phyloP scores from a whole-genome alignment of 2,113 vertebrate species.

The Terrapene triunguis region DNA sequence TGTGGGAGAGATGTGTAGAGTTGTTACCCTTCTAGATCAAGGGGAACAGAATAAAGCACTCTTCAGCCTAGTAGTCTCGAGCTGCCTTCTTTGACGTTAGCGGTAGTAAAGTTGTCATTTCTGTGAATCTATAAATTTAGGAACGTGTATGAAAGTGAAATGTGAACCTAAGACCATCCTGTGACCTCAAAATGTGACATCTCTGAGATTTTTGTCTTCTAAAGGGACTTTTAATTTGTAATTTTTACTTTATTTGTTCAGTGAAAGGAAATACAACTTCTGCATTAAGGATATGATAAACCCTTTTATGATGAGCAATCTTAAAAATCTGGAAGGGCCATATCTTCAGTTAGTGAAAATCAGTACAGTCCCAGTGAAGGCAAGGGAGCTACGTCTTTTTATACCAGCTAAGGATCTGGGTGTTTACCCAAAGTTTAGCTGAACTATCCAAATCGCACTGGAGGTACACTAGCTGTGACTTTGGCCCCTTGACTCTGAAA shows the following conservation, averaged over 20 bases:
- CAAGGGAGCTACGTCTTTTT: accelerated
- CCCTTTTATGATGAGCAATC: background rate
- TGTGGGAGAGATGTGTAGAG: background rate
- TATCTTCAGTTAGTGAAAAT: background rate
- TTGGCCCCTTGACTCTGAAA: background rate
- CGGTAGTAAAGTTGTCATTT: background rate
- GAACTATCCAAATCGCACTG: background rate
- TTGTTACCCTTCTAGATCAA: background rate
- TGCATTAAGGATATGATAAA: conserved; percentile 11
- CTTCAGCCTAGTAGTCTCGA: background rate
- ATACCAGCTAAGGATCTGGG: background rate
- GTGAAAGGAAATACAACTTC: background rate
- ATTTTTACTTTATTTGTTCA: accelerated
- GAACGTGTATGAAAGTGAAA: conserved; percentile 10
- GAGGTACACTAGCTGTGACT: background rate
- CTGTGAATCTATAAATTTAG: conserved; percentile 32
- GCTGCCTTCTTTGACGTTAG: background rate
- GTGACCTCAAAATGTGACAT: background rate
- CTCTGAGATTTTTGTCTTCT: background rate
- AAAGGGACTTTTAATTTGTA: conserved; percentile 46
- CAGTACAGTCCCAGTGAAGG: background rate
- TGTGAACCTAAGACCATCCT: background rate
- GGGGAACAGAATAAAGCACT: background rate
- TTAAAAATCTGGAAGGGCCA: accelerated
- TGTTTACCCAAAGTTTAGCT: background rate